Evolutionary conservation across 2,888 invertebrate genomes (phyloP), one percentile per base, ranked within the genome.

Genomic region (Cantharis nigra): DNA sequence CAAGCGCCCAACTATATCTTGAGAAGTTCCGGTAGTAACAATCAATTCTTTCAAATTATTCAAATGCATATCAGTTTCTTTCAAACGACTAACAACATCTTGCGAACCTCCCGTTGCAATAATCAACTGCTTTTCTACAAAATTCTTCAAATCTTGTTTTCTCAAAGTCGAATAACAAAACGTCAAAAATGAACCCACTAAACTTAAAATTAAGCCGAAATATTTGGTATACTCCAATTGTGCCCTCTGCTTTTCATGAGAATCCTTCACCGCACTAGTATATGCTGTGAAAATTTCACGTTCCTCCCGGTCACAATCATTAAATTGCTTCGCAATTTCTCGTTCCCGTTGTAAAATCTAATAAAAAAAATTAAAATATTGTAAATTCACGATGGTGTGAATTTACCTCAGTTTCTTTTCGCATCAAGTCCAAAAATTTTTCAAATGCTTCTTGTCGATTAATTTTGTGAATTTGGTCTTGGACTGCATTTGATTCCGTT

Each of bases 201-300:
- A 84, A 78, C 88, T 88, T 23, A 89, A 80, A 62, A 86, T 82
- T 67, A 88, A 80, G 10, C 88, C 87, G 93, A 95, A 95, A 87
- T 96, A 96, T 87, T 96, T 96, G 76, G 96, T 95, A 75, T 94
- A 90, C 86, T 96, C 96, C 3, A 94, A 92, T 83, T 96, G 94
- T 0, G 94, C 93, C 62, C 96, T 88, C 87, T 97, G 96, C 75
- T 94, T 91, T 87, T 97, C 96, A 85, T 97, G 96, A 16, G 95
- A 95, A 81, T 95, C 92, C 80, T 96, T 91, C 0, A 96, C 92
- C 0, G 95, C 93, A 18, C 93, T 92, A 0, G 95, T 94, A 86
- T 96, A 91, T 0, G 91, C 90, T 0, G 93, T 91, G 85, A 96
- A 96, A 11, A 92, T 87, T 72, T 94, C 94, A 3, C 96, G 88